A percentile compares a stretch with the other conserved stretches of the same genome.
Conservation (phyloP, 2,888 invertebrate genomes). For the Diplolepis rosae region DNA sequence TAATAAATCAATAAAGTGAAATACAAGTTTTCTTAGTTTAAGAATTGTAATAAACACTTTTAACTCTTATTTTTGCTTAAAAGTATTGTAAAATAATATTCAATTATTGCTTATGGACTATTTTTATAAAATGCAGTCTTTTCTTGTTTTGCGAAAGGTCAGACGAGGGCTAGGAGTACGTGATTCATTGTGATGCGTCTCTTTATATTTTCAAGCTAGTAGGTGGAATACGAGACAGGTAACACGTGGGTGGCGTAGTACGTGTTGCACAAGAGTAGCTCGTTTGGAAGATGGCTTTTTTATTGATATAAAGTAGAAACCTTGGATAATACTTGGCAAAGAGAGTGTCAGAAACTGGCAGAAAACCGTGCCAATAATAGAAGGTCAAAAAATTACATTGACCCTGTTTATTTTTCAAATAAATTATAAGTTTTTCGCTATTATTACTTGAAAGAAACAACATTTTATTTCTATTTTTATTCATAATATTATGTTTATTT, state of each 20-base stretch:
- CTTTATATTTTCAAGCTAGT: slow-evolving; percentile 38
- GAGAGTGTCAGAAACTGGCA: neutral
- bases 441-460: neutral
- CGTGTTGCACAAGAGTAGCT: slow-evolving; percentile 50
- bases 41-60: too few species aligned
- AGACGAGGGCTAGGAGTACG: neutral
- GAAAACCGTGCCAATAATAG: slow-evolving; percentile 1
- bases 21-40: too few species aligned
- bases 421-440: neutral
- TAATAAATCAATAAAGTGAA: too few species aligned
- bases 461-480: too few species aligned
- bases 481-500: too few species aligned
- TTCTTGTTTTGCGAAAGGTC: neutral
- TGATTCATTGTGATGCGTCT: slow-evolving; percentile 18
- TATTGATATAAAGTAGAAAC: slow-evolving; percentile 43
- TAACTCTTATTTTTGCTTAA: too few species aligned
- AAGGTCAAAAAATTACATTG: neutral
- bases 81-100: neutral
- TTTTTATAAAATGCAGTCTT: neutral
- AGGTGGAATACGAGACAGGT: slow-evolving; percentile 35
- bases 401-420: neutral
- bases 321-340: slow-evolving; percentile 22
- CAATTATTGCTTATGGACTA: neutral
- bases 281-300: slow-evolving; percentile 46
- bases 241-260: slow-evolving; percentile 49